Base-by-base conservation (phyloP, 2,797 vertebrate species). In the Florisuga fusca region DNA sequence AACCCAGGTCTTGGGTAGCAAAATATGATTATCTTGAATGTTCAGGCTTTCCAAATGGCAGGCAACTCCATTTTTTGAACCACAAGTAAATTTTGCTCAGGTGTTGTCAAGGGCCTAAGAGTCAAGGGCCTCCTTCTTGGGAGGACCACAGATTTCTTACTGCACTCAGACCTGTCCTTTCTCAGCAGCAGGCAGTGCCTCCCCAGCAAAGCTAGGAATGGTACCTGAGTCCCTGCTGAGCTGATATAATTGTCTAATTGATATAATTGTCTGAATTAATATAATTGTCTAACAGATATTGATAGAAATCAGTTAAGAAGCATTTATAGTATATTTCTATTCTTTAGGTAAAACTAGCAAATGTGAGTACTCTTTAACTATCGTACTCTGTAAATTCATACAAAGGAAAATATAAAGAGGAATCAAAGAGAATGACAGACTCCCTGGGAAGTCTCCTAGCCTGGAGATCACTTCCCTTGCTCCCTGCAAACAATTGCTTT, bases 391-490 rank as follows among this genome's bases (percentile, higher is more conserved):
- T 90, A 96, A 95, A 94, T 93, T 96, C 90, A 48, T 69, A 93
- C 81, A 89, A 87, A 90, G 84, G 15, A 93, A 95, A 89, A 94
- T 77, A 92, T 31, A 58, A 90, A 96, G 46, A 3, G 0, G 75
- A 92, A 95, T 97, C 90, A 96, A 95, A 96, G 89, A 61, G 81
- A 89, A 80, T 68, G 81, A 75, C 72, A 95, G 94, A 77, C 93
- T 94, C 96, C 96, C 95, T 92, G 87, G 94, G 89, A 97, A 95
- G 81, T 92, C 77, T 94, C 81, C 94, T 85, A 95, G 90, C 84
- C 75, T 79, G 84, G 75, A 95, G 93, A 95, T 94, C 95, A 90
- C 72, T 95, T 95, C 93, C 86, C 92, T 83, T 90, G 90, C 68
- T 95, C 86, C 89, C 84, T 93, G 77, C 41, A 71, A 95, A 92